Base-by-base conservation (phyloP, 2,113 vertebrate species). In the Rhadina sibilatrix region DNA sequence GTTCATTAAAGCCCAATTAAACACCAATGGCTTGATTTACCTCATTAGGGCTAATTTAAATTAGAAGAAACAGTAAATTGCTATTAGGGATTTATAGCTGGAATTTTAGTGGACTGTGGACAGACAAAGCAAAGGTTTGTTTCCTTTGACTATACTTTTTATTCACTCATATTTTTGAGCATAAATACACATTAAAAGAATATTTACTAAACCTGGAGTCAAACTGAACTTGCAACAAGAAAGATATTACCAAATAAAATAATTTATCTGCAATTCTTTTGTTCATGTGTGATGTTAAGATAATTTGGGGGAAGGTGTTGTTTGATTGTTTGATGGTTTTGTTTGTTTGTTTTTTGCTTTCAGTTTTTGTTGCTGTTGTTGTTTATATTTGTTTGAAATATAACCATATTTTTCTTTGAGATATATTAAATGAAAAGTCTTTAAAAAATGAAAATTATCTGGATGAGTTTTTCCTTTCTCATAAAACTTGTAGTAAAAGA, bases 1-100 rank as follows among this genome's bases (percentile, higher is more conserved):
- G 89, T 96, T 96, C 84, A 90, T 89, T 93, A 95, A 96, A 86
- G 95, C 64, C 42, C 90, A 93, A 35, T 93, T 94, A 91, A 44
- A 89, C 87, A 93, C 64, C 74, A 63, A 50, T 61, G 49, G 66
- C 75, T 88, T 83, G 71, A 93, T 92, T 94, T 96, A 79, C 38
- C 38, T 89, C 92, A 94, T 93, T 91, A 95, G 79, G 75, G 38
- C 30, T 93, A 90, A 90, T 74, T 93, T 93, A 83, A 94, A 87
- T 54, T 25, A 84, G 77, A 53, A 90, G 87, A 93, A 95, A 60
- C 20, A 88, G 72, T 83, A 75, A 93, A 71, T 64, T 87, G 74
- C 68, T 84, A 4, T 74, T 54, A 91, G 33, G 64, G 27, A 93
- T 97, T 93, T 90, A 80, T 65, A 80, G 44, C 68, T 18, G 11